Conservation (phyloP, 2,888 invertebrate genomes). For the Sinopyrophorus schimmeli region DNA sequence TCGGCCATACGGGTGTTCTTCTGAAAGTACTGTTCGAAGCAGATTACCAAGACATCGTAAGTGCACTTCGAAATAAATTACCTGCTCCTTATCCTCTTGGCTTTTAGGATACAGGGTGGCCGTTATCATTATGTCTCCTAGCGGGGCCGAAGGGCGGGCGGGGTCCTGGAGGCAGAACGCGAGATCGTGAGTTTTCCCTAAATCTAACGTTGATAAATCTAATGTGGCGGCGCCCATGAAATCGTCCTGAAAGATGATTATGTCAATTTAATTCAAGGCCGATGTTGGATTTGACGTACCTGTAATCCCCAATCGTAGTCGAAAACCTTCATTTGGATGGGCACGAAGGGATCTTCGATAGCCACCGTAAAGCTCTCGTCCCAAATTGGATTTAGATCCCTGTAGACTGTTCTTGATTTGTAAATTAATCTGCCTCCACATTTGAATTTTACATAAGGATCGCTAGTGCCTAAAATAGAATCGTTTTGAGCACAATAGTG, state of each 20-base stretch:
- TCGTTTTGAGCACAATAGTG: neutral
- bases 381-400: conserved; percentile 97
- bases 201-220: conserved; percentile 81
- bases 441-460: conserved; percentile 98
- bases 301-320: conserved; percentile 95
- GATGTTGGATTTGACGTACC: no score
- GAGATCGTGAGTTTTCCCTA: conserved; percentile 76
- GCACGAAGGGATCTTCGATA: conserved; percentile 86
- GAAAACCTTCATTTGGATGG: conserved; percentile 88
- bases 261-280: no score
- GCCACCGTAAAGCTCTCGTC: conserved; percentile 94
- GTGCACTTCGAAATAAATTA: no score
- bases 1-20: conserved; percentile 77
- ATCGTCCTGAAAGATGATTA: conserved; percentile 85
- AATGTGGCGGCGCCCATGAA: conserved; percentile 93
- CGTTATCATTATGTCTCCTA: conserved; percentile 85
- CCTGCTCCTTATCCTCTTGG: conserved; percentile 94
- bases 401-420: conserved; percentile 91
- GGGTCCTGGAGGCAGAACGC: conserved; percentile 80
- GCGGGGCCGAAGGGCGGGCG: conserved; percentile 63
- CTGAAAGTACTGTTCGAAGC: conserved; percentile 84
- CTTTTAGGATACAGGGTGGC: conserved; percentile 89
- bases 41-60: no score
- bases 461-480: conserved; percentile 82
- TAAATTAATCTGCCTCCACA: conserved; percentile 82